phyloP scores from a whole-genome alignment of 2,888 invertebrate species.

The Lepidochitona cinerea region DNA sequence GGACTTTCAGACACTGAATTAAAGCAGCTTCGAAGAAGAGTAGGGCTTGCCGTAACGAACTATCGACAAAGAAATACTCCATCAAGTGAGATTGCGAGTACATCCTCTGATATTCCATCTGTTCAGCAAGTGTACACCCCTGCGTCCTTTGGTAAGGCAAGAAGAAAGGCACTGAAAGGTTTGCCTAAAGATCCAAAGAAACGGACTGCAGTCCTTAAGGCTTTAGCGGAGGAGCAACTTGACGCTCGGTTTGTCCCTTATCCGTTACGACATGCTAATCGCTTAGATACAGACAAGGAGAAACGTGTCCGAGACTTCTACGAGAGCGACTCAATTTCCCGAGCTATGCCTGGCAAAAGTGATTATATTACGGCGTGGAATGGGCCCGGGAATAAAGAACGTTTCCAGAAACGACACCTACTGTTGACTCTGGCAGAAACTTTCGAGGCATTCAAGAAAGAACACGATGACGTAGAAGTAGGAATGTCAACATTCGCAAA shows the following conservation, averaged over 20 bases:
- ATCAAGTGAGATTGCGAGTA: neutral
- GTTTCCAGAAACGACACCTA: slow-evolving; percentile 14
- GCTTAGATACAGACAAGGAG: neutral
- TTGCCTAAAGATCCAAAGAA: neutral
- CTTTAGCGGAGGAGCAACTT: neutral
- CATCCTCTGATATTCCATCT: neutral
- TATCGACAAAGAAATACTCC: neutral
- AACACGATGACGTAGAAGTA: neutral
- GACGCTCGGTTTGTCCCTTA: neutral
- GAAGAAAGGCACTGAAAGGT: neutral
- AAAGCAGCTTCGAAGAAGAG: neutral
- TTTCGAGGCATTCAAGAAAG: slow-evolving; percentile 1
- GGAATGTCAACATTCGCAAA: slow-evolving; percentile 14
- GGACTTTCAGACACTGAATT: neutral
- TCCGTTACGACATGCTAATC: neutral
- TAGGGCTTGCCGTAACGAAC: neutral
- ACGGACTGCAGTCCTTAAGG: neutral
- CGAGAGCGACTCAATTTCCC: neutral
- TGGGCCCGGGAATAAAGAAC: neutral
- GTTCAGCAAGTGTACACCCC: neutral
- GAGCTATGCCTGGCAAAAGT: slow-evolving; percentile 15
- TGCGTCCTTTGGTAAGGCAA: slow-evolving; percentile 2
- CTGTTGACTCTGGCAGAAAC: slow-evolving; percentile 12
- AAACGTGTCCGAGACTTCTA: slow-evolving; percentile 1
- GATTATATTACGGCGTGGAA: slow-evolving; percentile 3